A percentile compares a stretch with the other conserved stretches of the same genome.
Evolutionary conservation across 2,888 invertebrate genomes (phyloP).

Genomic region (Chirona hameri): DNA sequence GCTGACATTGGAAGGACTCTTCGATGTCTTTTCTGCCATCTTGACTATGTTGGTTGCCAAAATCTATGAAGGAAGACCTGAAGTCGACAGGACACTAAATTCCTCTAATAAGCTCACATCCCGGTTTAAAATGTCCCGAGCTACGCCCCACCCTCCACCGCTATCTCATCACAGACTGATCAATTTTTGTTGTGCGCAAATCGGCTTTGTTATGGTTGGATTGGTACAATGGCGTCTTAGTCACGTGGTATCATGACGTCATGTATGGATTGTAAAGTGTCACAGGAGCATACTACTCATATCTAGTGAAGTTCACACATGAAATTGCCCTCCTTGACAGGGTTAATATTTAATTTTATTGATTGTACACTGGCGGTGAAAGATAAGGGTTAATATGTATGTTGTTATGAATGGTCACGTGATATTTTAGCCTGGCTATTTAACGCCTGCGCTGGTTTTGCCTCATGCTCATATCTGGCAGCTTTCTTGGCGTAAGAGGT

Average conservation of each 20-base stretch:
- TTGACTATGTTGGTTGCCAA: background rate
- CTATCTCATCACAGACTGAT: background rate
- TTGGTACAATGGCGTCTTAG: background rate
- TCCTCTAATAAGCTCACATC: too few species aligned
- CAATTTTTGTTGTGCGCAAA: background rate
- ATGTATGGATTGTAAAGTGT: conserved; percentile 43
- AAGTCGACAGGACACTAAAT: background rate
- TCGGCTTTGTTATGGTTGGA: background rate
- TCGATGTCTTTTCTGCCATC: conserved; percentile 38
- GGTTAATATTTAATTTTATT: too few species aligned
- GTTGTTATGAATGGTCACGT: conserved; percentile 44
- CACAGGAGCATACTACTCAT: too few species aligned
- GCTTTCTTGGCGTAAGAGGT: too few species aligned
- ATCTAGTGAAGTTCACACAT: too few species aligned
- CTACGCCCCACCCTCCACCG: background rate
- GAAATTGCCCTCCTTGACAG: too few species aligned
- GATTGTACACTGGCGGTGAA: too few species aligned
- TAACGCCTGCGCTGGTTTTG: too few species aligned
- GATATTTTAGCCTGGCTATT: too few species aligned
- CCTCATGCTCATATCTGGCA: too few species aligned
- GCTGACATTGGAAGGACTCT: conserved; percentile 40
- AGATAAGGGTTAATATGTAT: conserved; percentile 43
- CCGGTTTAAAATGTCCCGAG: background rate
- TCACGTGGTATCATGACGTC: background rate
- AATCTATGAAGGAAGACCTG: background rate